Percentiles rank a stretch among this genome's conserved stretches.
Evolutionary conservation across 2,888 invertebrate genomes (phyloP).

Genomic region (Cataglyphis livida): DNA sequence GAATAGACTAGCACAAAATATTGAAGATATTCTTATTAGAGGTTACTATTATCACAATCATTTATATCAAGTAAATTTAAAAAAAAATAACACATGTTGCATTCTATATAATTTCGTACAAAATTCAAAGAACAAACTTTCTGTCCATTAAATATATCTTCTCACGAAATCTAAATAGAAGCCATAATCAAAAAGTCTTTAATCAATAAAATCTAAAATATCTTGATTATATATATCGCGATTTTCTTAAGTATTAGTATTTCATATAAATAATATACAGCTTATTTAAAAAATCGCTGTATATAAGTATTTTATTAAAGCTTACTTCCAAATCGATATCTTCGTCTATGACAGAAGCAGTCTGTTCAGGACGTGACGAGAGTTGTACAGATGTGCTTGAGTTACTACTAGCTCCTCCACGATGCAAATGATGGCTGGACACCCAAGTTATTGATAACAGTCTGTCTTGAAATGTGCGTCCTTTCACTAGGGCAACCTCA

Average conservation of each 20-base stretch:
- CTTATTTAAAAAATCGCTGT: not conserved
- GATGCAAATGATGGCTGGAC: constrained; percentile 83
- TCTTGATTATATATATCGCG: not conserved
- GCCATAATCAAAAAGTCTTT: not conserved
- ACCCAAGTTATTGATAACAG: constrained; percentile 86
- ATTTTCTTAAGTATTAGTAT: not conserved
- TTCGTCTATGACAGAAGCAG: constrained; percentile 79
- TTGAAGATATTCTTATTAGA: not conserved
- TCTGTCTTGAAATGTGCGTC: constrained; percentile 91
- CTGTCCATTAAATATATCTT: not conserved
- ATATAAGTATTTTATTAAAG: not conserved
- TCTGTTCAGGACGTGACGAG: constrained; percentile 81
- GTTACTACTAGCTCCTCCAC: constrained; percentile 85
- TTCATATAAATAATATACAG: not conserved
- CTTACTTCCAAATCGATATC: constrained; percentile 84
- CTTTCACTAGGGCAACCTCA: constrained; percentile 92
- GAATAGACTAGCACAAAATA: not conserved
- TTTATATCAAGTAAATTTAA: not conserved
- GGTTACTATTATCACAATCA: not conserved
- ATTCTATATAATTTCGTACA: not conserved
- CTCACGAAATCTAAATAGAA: constrained; percentile 9
- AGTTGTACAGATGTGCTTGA: constrained; percentile 70
- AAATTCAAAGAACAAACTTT: not conserved
- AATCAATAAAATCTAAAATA: not conserved
- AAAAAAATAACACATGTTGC: not conserved